Base-by-base conservation (phyloP, 2,888 invertebrate species). In the Embidobia sp. region DNA sequence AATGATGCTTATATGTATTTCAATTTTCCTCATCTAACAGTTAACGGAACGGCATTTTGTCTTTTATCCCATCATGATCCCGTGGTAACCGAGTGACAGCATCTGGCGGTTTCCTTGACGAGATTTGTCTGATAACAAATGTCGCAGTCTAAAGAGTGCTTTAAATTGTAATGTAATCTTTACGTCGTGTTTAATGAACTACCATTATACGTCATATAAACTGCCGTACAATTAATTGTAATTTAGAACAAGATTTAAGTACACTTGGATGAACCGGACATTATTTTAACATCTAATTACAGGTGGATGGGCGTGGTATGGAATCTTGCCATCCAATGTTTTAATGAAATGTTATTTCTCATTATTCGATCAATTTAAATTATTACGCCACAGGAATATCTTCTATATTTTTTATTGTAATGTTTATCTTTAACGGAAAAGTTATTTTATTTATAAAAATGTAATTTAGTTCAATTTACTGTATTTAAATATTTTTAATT, bases 231-330 rank as follows among this genome's bases (percentile, higher is more conserved):
- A 33, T 59, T 44, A 46, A 59, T 59, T 59, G 33, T 46, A 46
- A 22, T 33, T 11, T 15, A 29, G n/a, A 11, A 11, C 5, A 19
- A 33, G 33, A 59, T 46, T 59, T 33, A 59, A 44, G 42, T 46
- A 26, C 35, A 22, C 19, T 22, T 35, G 22, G 46, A 46, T 35
- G 59, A 33, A 33, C 19, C 31, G 10, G 8, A 16, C 15, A 46
- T 59, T 44, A 59, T 59, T 59, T 59, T 46, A 44, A 59, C 26
- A 26, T 57, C 44, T 31, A 59, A 59, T 59, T 59, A 35, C 15
- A 4, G 7, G 15, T 10, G 22, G 3, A 33, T 18, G 29, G 22
- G 46, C 26, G 46, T 59, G 59, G 57, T 22, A n/a, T n/a, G n/a
- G n/a, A n/a, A n/a, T n/a, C 29, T 18, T 3, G 35, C 2, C 13